Evolutionary conservation across 2,113 vertebrate genomes (phyloP).

Genomic region (Peromyscus californicus): DNA sequence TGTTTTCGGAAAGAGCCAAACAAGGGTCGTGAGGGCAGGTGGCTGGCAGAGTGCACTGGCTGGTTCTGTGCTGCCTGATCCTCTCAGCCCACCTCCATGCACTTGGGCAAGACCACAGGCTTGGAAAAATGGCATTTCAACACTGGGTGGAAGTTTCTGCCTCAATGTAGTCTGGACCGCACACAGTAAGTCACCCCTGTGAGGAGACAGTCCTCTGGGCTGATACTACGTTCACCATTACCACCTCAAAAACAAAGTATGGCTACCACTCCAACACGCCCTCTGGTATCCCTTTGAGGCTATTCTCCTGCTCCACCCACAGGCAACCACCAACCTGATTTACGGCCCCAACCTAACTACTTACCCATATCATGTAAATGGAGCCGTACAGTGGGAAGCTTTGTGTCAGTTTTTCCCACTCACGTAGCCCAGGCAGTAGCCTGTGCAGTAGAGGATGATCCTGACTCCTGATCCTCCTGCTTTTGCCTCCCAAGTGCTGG

Average conservation of each 20-base stretch:
- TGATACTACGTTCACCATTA: fast-evolving
- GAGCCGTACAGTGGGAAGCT: background rate
- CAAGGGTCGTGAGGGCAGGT: too few species aligned
- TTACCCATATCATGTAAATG: background rate
- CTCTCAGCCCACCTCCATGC: background rate
- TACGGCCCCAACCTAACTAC: background rate
- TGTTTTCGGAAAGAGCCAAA: background rate
- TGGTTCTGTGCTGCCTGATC: background rate
- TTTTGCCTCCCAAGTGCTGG: background rate
- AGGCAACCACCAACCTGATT: too few species aligned
- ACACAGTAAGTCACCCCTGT: background rate
- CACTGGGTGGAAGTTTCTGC: background rate
- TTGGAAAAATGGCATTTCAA: background rate
- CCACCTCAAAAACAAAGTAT: background rate
- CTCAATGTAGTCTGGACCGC: background rate
- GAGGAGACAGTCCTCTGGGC: fast-evolving
- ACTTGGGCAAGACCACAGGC: background rate
- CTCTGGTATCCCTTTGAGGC: fast-evolving
- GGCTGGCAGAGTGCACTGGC: background rate
- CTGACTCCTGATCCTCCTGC: background rate
- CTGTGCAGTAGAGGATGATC: background rate
- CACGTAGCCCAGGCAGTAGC: background rate
- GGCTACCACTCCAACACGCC: fast-evolving
- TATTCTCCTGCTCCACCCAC: background rate
- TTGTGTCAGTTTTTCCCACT: background rate